These are phyloP conservation scores for Murina feae DNA, from an alignment of 2,113 vertebrate genomes.

Conservation along the genomic window DNA sequence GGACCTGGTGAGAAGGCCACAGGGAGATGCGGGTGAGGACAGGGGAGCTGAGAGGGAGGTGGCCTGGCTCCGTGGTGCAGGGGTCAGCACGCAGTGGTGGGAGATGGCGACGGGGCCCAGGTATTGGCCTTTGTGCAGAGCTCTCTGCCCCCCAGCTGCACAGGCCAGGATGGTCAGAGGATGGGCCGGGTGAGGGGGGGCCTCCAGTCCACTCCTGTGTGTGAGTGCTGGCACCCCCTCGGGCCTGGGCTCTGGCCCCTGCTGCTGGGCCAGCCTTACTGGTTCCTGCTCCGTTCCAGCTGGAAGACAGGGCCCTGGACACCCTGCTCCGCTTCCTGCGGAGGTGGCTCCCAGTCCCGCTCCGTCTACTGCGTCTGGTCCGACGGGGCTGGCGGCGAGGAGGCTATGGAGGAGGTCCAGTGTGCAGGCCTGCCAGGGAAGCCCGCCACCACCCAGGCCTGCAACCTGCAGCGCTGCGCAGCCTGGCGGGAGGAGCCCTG, in stretches of 20 bases:
- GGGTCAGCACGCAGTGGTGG: rapidly evolving
- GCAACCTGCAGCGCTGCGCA: constrained; percentile 86
- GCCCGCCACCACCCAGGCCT: constrained; percentile 87
- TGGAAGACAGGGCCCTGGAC: constrained; percentile 92
- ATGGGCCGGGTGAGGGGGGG: rapidly evolving
- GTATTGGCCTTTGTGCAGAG: background rate
- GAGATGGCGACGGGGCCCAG: too few species aligned
- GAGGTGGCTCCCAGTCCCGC: constrained; percentile 90
- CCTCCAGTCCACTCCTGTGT: background rate
- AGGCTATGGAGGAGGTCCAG: constrained; percentile 80
- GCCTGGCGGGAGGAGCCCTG: constrained; percentile 83
- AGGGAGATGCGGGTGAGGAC: rapidly evolving
- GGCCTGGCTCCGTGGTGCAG: background rate
- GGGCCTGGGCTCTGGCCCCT: background rate
- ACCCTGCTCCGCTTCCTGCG: constrained; percentile 89
- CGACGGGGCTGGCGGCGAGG: constrained; percentile 78
- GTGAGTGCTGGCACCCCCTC: background rate
- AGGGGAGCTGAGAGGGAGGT: background rate
- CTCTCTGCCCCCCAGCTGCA: background rate
- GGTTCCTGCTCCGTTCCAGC: constrained; percentile 75
- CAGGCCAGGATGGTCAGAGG: rapidly evolving
- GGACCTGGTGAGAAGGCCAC: background rate
- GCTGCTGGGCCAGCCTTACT: background rate
- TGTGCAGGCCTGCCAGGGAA: constrained; percentile 84
- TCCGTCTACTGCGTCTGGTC: constrained; percentile 87